Evolutionary conservation across 2,888 invertebrate species (phyloP).

Genomic region (Tromatobia lineatoria): DNA sequence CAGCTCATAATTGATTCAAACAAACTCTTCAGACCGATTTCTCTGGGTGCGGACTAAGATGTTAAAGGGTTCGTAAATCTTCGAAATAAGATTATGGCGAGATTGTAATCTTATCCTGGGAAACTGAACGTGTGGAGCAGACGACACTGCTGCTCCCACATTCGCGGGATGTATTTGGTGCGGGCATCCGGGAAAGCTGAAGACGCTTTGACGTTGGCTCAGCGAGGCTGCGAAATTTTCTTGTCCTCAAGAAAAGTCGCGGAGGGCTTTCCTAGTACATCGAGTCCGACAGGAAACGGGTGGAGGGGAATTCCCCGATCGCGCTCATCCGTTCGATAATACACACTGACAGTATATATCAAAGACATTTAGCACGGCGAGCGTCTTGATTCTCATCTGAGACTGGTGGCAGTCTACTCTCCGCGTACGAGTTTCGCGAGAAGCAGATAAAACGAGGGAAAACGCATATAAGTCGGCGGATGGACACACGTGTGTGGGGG

Average conservation of each 20-base stretch:
- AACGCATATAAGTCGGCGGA: conserved; percentile 55
- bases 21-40: too few relatives aligned
- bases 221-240: conserved; percentile 23
- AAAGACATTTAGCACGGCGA: background rate
- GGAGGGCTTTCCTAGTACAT: conserved; percentile 14
- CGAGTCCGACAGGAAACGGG: conserved; percentile 25
- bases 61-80: too few relatives aligned
- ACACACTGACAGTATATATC: conserved; percentile 6
- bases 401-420: background rate
- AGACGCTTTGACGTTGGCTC: conserved; percentile 18
- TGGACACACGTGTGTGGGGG: conserved; percentile 47
- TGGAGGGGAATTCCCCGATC: conserved; percentile 9
- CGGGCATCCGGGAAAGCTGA: conserved; percentile 30
- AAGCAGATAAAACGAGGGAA: conserved; percentile 37
- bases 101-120: too few relatives aligned
- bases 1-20: too few relatives aligned
- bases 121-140: background rate
- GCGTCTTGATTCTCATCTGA: background rate
- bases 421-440: conserved; percentile 17
- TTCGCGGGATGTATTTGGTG: conserved; percentile 17
- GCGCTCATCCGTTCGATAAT: background rate
- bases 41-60: too few relatives aligned
- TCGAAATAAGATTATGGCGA: too few relatives aligned
- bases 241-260: conserved; percentile 26
- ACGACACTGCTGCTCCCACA: background rate